Evolutionary conservation across 2,888 invertebrate genomes (phyloP), one percentile per base, ranked within the genome.

Genomic region (Acrobasis consociella): DNA sequence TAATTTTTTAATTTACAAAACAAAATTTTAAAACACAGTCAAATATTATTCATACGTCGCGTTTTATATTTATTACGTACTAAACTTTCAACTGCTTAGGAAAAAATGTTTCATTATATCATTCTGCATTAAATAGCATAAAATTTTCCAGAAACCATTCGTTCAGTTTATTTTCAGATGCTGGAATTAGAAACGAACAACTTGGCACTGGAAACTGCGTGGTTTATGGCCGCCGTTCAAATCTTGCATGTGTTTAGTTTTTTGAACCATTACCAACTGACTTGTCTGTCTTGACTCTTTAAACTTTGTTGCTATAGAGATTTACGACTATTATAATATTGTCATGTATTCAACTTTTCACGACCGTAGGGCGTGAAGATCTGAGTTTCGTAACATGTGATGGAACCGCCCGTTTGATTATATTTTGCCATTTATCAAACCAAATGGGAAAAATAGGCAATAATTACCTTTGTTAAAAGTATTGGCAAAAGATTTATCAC

Each of bases 151-250:
- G 81, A 78, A 70, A 76, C 71, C 68, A 71, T 81, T 83, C 81
- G 77, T 72, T 76, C 68, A 67, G 65, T 87, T 85, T 92, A 92
- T 92, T 91, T 91, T 83, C 69, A 85, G 84, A 88, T 89, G 83
- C 91, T 92, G 91, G 91, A 92, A 82, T 79, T 77, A 72, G 76
- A 82, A 83, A 83, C 81, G 82, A 87, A 86, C 86, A 83, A 85
- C 83, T 92, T 92, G 92, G 92, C 91, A 91, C 90, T 91, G 91
- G 91, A 92, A 73, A 78, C 74, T 65, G 66, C 13, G 9, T 76
- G 79, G 84, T 90, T 91, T 87, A 90, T 89, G 85, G 88, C 89
- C 76, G 72, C 71, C 79, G 83, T 87, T 89, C 85, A 86, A 86
- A 82, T 80, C 74, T 76, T 77, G 78, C 76, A 74, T 75, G 76